These are phyloP conservation scores for Spicauda simplicius DNA, from an alignment of 2,888 invertebrate species.

Conservation along the genomic window DNA sequence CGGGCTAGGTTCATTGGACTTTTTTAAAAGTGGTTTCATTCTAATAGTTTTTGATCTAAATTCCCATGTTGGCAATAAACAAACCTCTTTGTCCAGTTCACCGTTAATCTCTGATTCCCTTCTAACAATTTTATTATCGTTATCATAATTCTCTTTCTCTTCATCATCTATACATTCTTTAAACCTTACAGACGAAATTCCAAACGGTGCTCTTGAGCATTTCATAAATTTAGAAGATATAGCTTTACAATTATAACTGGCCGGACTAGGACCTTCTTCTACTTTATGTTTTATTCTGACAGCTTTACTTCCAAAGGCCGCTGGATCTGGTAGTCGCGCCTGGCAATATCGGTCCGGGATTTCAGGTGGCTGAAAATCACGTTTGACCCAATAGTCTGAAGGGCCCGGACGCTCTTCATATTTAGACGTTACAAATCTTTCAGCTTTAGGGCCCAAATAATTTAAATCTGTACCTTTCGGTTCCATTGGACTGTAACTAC, in stretches of 20 bases:
- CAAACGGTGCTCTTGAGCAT: constrained; percentile 62
- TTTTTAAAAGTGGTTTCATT: constrained; percentile 57
- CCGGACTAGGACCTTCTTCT: constrained; percentile 67
- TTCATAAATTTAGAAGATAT: constrained; percentile 47
- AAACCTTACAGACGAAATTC: constrained; percentile 60
- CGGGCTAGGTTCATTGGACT: constrained; percentile 55
- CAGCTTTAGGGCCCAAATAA: constrained; percentile 57
- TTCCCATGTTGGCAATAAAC: constrained; percentile 58
- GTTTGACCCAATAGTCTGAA: constrained; percentile 58
- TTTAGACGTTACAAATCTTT: constrained; percentile 52
- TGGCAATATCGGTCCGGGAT: constrained; percentile 50
- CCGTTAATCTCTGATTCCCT: background rate
- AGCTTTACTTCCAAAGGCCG: constrained; percentile 65
- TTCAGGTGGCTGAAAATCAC: constrained; percentile 61
- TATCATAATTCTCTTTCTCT: constrained; percentile 42
- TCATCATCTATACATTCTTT: constrained; percentile 45
- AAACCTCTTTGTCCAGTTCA: constrained; percentile 40
- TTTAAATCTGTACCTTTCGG: constrained; percentile 54
- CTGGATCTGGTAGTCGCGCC: constrained; percentile 55
- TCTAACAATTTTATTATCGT: constrained; percentile 1
- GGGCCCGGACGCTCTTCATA: constrained; percentile 61
- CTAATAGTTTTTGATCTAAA: constrained; percentile 68
- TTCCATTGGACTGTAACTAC: constrained; percentile 57
- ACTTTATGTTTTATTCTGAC: constrained; percentile 55
- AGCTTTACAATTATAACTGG: constrained; percentile 53